Evolutionary conservation across 37 sponge, comb jelly and placozoan genomes (phyloP).

Genomic region (Eunapius fragilis): DNA sequence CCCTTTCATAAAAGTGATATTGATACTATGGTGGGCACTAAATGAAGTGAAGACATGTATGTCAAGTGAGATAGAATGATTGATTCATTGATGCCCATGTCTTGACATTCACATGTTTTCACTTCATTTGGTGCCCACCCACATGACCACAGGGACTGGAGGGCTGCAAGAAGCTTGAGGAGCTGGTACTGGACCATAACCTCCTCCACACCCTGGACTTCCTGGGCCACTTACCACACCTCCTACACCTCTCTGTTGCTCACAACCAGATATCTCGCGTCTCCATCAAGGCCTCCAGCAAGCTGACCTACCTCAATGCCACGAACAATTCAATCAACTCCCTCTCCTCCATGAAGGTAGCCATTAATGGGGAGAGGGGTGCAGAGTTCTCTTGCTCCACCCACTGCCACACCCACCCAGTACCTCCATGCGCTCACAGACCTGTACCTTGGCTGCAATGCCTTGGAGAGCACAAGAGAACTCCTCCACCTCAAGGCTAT

Average conservation of each 20-base stretch:
- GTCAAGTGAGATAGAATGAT: too few relatives aligned
- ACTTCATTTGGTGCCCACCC: background rate
- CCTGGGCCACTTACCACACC: background rate
- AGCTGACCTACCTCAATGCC: constrained; percentile 36
- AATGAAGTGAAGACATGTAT: too few relatives aligned
- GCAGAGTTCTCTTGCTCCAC: too few relatives aligned
- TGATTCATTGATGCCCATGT: too few relatives aligned
- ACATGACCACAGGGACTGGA: constrained; percentile 55
- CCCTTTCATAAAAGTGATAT: too few relatives aligned
- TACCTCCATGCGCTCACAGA: constrained; percentile 52
- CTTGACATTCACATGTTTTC: too few relatives aligned
- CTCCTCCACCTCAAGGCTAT: constrained; percentile 67
- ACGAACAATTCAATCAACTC: constrained; percentile 22
- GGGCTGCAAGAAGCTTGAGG: constrained; percentile 71
- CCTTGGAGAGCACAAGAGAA: constrained; percentile 46
- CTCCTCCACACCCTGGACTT: constrained; percentile 35
- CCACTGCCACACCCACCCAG: background rate
- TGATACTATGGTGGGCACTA: too few relatives aligned
- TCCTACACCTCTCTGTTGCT: background rate
- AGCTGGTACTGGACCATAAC: constrained; percentile 84
- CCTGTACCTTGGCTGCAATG: constrained; percentile 74
- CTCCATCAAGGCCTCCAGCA: background rate
- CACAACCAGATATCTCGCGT: background rate
- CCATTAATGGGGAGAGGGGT: too few relatives aligned
- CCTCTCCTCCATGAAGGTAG: constrained; percentile 51